A percentile compares a stretch with the other conserved stretches of the same genome.
Conservation (phyloP, 37 sponge, comb jelly and placozoan species). For the Spongia lamella region DNA sequence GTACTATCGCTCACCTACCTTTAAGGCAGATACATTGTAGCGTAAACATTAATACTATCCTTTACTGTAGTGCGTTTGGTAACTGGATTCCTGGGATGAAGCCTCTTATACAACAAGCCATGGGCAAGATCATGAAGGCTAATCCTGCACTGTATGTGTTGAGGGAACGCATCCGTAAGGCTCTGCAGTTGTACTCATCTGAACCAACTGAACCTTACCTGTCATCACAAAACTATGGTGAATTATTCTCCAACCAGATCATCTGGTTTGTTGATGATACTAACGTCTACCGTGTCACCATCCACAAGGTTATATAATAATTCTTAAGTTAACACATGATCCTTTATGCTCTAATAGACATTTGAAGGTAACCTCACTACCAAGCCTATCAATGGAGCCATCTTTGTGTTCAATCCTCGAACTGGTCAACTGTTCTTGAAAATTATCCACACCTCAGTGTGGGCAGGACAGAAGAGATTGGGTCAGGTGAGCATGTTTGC, state of each 20-base stretch:
- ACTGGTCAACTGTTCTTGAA: constrained; percentile 99
- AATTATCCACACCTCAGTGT: constrained; percentile 99
- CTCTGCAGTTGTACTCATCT: constrained; percentile 95
- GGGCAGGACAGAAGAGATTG: constrained; percentile 99
- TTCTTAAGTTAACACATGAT: neutral
- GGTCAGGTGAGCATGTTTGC: constrained; percentile 88
- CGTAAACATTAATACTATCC: neutral
- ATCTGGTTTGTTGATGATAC: constrained; percentile 99
- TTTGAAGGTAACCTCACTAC: constrained; percentile 99
- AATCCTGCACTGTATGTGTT: constrained; percentile 98
- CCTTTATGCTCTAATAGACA: constrained; percentile 56
- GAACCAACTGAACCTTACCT: constrained; percentile 99
- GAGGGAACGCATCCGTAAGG: constrained; percentile 95
- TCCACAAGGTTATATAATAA: constrained; percentile 83
- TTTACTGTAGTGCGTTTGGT: constrained; percentile 83
- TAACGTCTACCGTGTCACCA: constrained; percentile 98
- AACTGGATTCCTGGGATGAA: constrained; percentile 99
- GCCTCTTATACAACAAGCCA: constrained; percentile 96
- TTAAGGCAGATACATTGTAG: too few species aligned
- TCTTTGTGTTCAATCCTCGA: constrained; percentile 99
- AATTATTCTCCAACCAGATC: constrained; percentile 99
- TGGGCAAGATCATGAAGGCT: constrained; percentile 99
- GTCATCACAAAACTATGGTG: constrained; percentile 99
- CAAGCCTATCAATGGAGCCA: constrained; percentile 99
- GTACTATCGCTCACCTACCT: too few species aligned